These are phyloP conservation scores for Ennomos quercinarius DNA, from an alignment of 2,888 invertebrate species.

Conservation along the genomic window DNA sequence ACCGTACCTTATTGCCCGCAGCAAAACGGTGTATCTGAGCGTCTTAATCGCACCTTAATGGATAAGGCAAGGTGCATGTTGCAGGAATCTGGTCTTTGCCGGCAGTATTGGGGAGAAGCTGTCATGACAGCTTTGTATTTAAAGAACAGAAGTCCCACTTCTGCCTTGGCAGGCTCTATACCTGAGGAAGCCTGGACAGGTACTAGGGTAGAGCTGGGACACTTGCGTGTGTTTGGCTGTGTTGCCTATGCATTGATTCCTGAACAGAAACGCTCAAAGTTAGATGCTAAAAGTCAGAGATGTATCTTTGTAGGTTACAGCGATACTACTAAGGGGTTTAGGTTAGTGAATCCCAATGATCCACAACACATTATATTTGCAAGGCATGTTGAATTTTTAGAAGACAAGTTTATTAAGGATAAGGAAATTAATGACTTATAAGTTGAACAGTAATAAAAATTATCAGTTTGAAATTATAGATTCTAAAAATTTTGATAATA, in stretches of 20 bases:
- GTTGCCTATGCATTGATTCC: no score
- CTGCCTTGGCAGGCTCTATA: conserved; percentile 1
- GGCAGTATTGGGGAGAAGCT: conserved; percentile 21
- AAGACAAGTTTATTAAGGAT: conserved; percentile 1
- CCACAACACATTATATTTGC: background rate
- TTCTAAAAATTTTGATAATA: no score
- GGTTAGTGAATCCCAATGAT: conserved; percentile 1
- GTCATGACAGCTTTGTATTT: conserved; percentile 18
- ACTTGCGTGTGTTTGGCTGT: conserved; percentile 11
- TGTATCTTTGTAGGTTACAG: conserved; percentile 12
- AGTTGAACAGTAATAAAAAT: background rate
- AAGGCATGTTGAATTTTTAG: conserved; percentile 11
- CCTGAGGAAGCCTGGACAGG: conserved; percentile 15
- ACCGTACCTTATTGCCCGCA: conserved; percentile 5
- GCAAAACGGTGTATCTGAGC: no score
- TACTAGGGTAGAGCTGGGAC: conserved; percentile 1
- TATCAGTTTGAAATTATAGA: conserved; percentile 1
- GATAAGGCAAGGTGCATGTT: conserved; percentile 17
- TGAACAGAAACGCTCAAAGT: conserved; percentile 1
- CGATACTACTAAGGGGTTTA: conserved; percentile 9
- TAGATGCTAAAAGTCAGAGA: conserved; percentile 4
- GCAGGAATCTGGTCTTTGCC: conserved; percentile 2
- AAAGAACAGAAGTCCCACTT: conserved; percentile 12
- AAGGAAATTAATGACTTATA: background rate
- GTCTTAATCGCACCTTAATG: conserved; percentile 6